These are phyloP conservation scores for Hesperia comma DNA, from an alignment of 2,888 invertebrate genomes.

Conservation along the genomic window DNA sequence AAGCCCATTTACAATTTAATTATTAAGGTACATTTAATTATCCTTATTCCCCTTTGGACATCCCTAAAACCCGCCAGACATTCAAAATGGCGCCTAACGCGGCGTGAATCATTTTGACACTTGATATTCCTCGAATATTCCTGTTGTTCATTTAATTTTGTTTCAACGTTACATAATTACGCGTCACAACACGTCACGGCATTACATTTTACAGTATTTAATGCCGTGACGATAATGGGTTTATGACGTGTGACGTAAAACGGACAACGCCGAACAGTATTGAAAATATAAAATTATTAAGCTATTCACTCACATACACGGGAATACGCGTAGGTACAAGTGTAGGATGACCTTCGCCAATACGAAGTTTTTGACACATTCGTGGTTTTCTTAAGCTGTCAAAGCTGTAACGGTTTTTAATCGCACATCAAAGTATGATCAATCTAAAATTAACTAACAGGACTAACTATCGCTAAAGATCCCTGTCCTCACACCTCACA, in stretches of 20 bases:
- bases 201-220: conserved; percentile 21
- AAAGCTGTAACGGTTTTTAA: no score
- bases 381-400: no score
- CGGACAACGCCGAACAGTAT: no score
- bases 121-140: conserved; percentile 40
- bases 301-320: no score
- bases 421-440: no score
- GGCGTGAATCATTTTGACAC: conserved; percentile 44
- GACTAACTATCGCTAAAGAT: no score
- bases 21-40: not conserved
- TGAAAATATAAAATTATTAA: no score
- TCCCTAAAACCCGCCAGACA: conserved; percentile 5
- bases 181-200: conserved; percentile 21
- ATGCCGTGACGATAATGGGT: conserved; percentile 12
- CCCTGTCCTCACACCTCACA: no score
- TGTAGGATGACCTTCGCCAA: no score
- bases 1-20: not conserved
- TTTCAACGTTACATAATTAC: conserved; percentile 28
- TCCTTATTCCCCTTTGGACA: not conserved
- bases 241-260: not conserved
- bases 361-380: no score
- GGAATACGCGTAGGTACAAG: no score
- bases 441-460: no score
- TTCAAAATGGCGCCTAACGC: conserved; percentile 35
- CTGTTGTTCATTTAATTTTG: conserved; percentile 23